Conservation (phyloP, 2,888 invertebrate species). For the Aricia artaxerxes region DNA sequence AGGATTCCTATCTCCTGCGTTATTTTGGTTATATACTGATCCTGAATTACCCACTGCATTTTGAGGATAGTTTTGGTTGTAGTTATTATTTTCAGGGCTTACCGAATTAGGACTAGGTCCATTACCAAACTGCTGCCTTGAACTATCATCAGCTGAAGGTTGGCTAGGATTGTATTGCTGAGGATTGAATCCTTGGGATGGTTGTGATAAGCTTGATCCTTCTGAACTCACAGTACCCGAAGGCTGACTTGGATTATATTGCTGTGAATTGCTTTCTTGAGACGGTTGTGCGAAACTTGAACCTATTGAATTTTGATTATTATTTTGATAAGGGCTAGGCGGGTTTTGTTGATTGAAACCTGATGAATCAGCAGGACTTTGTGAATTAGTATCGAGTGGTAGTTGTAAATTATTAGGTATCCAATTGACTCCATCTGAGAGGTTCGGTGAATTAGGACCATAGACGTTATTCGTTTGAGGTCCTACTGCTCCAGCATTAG, state of each 20-base stretch:
- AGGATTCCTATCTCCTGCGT: conserved; percentile 37
- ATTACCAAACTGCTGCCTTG: not conserved
- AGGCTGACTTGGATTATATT: conserved; percentile 9
- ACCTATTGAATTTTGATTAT: conserved; percentile 1
- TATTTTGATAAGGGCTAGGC: not conserved
- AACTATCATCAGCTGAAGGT: not conserved
- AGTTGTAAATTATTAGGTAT: conserved; percentile 14
- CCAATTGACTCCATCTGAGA: conserved; percentile 1
- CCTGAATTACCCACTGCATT: not conserved
- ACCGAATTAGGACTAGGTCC: not conserved
- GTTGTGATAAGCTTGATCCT: not conserved
- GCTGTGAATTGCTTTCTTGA: not conserved
- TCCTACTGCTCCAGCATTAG: not conserved
- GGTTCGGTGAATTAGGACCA: not conserved
- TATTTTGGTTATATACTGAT: conserved; percentile 15
- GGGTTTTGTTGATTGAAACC: conserved; percentile 33
- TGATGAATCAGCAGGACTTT: conserved; percentile 6
- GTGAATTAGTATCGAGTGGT: not conserved
- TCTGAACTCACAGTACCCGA: not conserved
- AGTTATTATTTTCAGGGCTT: not conserved
- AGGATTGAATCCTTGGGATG: not conserved
- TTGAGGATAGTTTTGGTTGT: not conserved
- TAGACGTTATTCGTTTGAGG: conserved; percentile 1
- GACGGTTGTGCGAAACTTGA: not conserved
- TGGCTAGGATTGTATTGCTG: not conserved